Evolutionary conservation across 2,797 vertebrate genomes (phyloP).

Genomic region (Neopelma chrysocephalum): DNA sequence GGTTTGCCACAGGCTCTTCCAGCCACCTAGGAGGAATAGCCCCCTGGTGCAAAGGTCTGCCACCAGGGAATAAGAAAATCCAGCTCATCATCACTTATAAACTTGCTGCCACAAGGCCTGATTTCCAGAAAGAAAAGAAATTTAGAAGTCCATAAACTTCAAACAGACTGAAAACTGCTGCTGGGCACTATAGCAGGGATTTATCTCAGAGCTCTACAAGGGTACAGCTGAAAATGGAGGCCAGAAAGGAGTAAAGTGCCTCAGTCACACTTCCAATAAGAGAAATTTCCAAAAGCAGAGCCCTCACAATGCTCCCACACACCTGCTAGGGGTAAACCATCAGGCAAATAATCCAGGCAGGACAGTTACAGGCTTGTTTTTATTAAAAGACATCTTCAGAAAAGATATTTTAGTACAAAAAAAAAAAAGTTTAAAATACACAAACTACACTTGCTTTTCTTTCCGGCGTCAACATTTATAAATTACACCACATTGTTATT

Average conservation of each 20-base stretch:
- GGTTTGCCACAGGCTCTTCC: background rate
- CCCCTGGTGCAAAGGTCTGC: background rate
- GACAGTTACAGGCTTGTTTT: conserved; percentile 19
- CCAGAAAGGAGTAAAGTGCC: background rate
- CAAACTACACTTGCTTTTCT: background rate
- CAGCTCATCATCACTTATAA: background rate
- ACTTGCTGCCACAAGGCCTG: background rate
- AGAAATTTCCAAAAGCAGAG: background rate
- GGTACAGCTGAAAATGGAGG: background rate
- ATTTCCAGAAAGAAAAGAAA: background rate
- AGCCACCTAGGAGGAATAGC: background rate
- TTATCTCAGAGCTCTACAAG: background rate
- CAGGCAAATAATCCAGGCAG: background rate
- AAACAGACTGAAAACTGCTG: background rate
- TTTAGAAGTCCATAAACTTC: background rate
- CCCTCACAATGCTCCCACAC: background rate
- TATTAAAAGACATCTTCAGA: conserved; percentile 66
- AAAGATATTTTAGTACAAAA: conserved; percentile 59
- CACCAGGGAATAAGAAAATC: background rate
- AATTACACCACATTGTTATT: conserved; percentile 56
- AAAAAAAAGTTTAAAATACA: conserved; percentile 47
- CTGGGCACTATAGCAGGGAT: background rate
- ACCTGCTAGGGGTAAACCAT: background rate
- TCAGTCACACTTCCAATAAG: background rate
- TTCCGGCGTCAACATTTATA: conserved; percentile 39